These are phyloP conservation scores for Periphyllus acericola DNA, from an alignment of 2,888 invertebrate genomes.

Conservation along the genomic window DNA sequence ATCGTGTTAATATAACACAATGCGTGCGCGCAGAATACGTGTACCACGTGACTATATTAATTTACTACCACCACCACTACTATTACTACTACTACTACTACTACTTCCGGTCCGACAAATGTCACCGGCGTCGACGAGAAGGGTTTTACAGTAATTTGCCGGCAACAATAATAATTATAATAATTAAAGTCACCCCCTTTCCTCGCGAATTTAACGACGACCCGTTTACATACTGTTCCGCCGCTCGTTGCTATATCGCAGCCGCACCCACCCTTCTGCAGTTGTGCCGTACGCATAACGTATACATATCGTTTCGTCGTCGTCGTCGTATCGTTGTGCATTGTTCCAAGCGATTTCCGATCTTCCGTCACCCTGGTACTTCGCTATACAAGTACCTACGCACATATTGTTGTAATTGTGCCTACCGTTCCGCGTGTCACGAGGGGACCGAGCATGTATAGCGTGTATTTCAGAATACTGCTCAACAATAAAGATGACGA, in stretches of 20 bases:
- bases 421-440: too few species aligned
- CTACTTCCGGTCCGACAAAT: constrained; percentile 31
- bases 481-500: too few species aligned
- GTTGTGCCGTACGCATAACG: not conserved
- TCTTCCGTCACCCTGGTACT: too few species aligned
- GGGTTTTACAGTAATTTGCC: constrained; percentile 6
- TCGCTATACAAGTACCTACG: too few species aligned
- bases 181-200: not conserved
- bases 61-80: too few species aligned
- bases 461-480: too few species aligned
- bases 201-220: not conserved
- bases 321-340: not conserved
- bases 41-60: too few species aligned
- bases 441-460: too few species aligned
- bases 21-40: too few species aligned
- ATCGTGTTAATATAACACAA: not conserved
- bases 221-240: not conserved
- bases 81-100: not conserved
- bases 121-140: not conserved
- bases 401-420: too few species aligned
- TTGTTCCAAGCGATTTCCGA: too few species aligned
- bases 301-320: not conserved
- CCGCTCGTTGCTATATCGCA: not conserved
- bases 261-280: too few species aligned
- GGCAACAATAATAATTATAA: not conserved